Base-by-base conservation (phyloP, 30 jellyfish, hydroid and myxozoan genomes). In the Chrysaora quinquecirrha region DNA sequence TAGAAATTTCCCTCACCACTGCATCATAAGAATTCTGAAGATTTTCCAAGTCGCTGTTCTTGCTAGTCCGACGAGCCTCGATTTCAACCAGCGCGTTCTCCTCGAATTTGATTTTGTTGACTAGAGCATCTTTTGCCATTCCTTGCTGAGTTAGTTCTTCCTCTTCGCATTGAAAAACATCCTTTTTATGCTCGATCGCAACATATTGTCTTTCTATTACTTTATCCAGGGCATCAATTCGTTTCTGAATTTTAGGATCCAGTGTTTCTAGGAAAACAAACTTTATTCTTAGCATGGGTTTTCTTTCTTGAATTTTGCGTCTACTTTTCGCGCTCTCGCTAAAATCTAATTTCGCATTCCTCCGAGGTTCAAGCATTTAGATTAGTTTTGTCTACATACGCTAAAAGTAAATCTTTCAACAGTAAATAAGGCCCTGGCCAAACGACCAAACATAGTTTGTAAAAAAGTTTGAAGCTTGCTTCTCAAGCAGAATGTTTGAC, bases 141-240 rank as follows among this genome's bases (percentile, higher is more conserved):
- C 81, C 56, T 46, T 43, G 56, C 25, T 38, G 60, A 7, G 46
- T 65, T 29, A 66, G 69, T 9, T 80, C 90, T 24, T 80, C 90
- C 3, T 48, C 63, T 58, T 80, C 90, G 54, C 81, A 64, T 4
- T 64, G 47, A 25, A 65, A 83, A 14, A 29, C 66, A 23, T 80
- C 90, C 18, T 66, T 14, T 48, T 80, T 80, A 71, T 80, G 56
- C 31, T 47, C 63, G 66, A 80, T 34, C 7, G 82, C 76, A 18
- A 50, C 68, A 64, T 38, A 30, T 30, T 56, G 76, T 23, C 90
- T 49, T 30, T 67, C 83, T 21, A 69, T 80, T 30, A 79, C 46
- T 16, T 65, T 48, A 27, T 80, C 90, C 76, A 80, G 66, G 28
- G 70, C 83, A 18, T 80, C 83, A 29, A 66, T 47, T 14, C 90